Evolutionary conservation across 2,797 vertebrate genomes (phyloP).

Genomic region (Acrossocheilus wenchowensis): DNA sequence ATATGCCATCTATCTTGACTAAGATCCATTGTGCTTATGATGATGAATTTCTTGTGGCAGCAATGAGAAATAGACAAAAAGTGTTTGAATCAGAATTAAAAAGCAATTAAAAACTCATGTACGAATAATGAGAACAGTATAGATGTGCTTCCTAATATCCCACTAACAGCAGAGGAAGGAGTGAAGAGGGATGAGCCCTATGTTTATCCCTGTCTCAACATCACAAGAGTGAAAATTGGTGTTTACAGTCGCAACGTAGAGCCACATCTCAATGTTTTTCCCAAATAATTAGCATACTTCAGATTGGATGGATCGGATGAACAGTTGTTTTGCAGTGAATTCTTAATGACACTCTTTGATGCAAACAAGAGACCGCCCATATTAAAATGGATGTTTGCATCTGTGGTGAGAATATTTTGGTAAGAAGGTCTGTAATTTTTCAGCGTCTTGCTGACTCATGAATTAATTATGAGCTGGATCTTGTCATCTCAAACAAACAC

Average conservation of each 20-base stretch:
- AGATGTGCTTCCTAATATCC: constrained; percentile 20
- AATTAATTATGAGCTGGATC: constrained; percentile 25
- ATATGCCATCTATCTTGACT: not conserved
- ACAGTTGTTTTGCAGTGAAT: constrained; percentile 41
- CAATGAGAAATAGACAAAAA: constrained; percentile 9
- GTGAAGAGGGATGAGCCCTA: not conserved
- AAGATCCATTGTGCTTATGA: not conserved
- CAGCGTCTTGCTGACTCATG: not conserved
- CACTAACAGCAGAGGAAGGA: not conserved
- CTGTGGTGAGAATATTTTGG: not conserved
- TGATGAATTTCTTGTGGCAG: not conserved
- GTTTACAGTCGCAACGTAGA: constrained; percentile 30
- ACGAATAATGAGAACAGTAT: not conserved
- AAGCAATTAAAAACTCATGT: constrained; percentile 25
- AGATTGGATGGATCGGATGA: constrained; percentile 45
- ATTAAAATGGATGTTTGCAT: constrained; percentile 23
- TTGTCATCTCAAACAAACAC: constrained; percentile 34
- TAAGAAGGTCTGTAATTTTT: constrained; percentile 1
- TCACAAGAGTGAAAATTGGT: constrained; percentile 33
- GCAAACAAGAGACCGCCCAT: constrained; percentile 20
- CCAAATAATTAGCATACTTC: constrained; percentile 45
- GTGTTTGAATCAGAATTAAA: not conserved
- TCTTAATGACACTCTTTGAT: constrained; percentile 46
- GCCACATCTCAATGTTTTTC: constrained; percentile 24
- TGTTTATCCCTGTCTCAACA: constrained; percentile 40